phyloP scores from a whole-genome alignment of 1,140 invertebrate genomes.

The Drosophila bipectinata region DNA sequence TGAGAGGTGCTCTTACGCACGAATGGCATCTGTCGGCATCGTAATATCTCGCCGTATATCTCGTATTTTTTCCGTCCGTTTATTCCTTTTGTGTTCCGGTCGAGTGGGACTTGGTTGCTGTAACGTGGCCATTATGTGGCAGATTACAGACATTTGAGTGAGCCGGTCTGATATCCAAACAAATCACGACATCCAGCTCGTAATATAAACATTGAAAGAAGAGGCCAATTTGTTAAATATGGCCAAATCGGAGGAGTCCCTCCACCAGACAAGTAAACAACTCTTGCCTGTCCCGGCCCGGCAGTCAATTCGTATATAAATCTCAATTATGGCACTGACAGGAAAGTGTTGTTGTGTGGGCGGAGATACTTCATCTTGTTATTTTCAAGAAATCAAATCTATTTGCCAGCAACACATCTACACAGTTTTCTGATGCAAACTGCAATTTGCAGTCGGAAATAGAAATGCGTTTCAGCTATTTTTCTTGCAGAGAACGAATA shows the following conservation, averaged over 20 bases:
- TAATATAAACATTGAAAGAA: conserved; percentile 3
- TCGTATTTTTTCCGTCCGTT: conserved; percentile 14
- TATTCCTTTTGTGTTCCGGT: conserved; percentile 28
- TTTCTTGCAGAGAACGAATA: conserved; percentile 7
- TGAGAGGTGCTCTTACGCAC: background rate
- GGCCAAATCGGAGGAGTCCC: conserved; percentile 5
- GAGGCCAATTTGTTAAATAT: conserved; percentile 24
- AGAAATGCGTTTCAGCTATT: conserved; percentile 47
- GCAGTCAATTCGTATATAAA: conserved; percentile 40
- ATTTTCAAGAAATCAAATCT: conserved; percentile 28
- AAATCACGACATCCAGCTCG: background rate
- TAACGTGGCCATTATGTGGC: conserved; percentile 48
- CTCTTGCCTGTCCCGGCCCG: conserved; percentile 1
- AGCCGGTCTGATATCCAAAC: background rate
- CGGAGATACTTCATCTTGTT: conserved; percentile 17
- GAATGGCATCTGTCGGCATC: conserved; percentile 5
- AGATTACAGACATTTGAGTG: conserved; percentile 29
- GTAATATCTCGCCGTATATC: conserved; percentile 3
- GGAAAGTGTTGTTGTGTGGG: background rate
- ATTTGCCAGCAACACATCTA: conserved; percentile 11
- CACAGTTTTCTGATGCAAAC: conserved; percentile 14
- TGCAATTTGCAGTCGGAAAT: conserved; percentile 14
- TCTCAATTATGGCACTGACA: conserved; percentile 54
- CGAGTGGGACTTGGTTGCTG: conserved; percentile 34
- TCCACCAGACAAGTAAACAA: conserved; percentile 31